Percentiles rank a stretch among this genome's conserved stretches.
phyloP scores from a whole-genome alignment of 2,888 invertebrate genomes.

The Cosmorhoe ocellata region DNA sequence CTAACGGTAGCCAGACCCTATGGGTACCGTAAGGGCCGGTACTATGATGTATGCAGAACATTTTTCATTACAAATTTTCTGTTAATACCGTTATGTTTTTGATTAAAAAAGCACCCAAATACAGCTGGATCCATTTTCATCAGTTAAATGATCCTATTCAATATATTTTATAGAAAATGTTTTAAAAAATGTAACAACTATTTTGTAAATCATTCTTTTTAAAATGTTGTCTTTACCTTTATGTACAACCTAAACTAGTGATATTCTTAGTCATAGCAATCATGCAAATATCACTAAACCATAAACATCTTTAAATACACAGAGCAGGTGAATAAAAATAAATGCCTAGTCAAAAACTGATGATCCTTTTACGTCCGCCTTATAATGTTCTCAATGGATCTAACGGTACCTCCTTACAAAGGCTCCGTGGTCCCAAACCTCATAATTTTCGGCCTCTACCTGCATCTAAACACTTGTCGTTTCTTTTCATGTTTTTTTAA shows the following conservation, averaged over 20 bases:
- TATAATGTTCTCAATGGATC: constrained; percentile 55
- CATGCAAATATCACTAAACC: too few relatives aligned
- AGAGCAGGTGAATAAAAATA: constrained; percentile 41
- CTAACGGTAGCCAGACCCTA: constrained; percentile 66
- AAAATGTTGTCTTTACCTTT: too few relatives aligned
- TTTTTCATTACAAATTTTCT: constrained; percentile 34
- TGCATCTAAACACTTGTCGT: constrained; percentile 70
- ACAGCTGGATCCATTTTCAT: too few relatives aligned
- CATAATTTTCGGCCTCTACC: constrained; percentile 62
- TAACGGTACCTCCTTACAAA: constrained; percentile 70
- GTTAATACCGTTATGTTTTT: too few relatives aligned
- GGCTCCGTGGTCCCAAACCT: constrained; percentile 52
- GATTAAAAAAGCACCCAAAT: too few relatives aligned
- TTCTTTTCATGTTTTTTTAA: constrained; percentile 53
- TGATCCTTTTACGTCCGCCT: constrained; percentile 57
- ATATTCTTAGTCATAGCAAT: too few relatives aligned
- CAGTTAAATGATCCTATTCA: too few relatives aligned
- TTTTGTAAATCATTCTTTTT: too few relatives aligned
- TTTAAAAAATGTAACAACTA: too few relatives aligned
- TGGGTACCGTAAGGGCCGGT: constrained; percentile 50
- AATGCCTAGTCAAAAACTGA: constrained; percentile 42
- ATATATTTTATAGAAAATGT: too few relatives aligned
- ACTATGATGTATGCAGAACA: constrained; percentile 33
- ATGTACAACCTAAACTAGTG: too few relatives aligned
- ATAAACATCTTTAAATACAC: background rate